Evolutionary conservation across 1,140 invertebrate species (phyloP), one percentile per base, ranked within the genome.

Genomic region (Orchesella cincta): DNA sequence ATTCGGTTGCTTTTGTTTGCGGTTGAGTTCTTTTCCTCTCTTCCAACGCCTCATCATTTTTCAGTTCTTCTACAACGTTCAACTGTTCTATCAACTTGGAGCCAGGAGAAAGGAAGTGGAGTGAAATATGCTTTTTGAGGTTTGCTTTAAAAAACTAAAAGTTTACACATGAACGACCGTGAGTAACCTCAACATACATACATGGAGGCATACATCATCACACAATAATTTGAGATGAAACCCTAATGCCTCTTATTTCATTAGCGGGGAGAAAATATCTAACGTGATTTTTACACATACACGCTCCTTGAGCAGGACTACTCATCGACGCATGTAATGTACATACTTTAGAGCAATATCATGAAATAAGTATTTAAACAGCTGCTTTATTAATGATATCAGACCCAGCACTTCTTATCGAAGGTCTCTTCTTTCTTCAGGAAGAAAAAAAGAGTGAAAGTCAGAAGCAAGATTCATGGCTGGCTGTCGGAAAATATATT

Each of bases 1-100:
- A 57, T 57, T 57, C 52, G 52, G 52, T 57, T 57, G 52, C 8
- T 57, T 57, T 57, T 57, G 52, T 57, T 57, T 57, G 52, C 8
- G 52, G 52, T 57, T 57, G 8, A n/a, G 52, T 8, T 12, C 14
- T 26, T 3, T n/a, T 26, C 52, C 3, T 57, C 52, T 8, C 23
- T 57, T 57, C 5, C 52, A 14, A 57, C 20, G n/a, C 39, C 8
- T 46, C 39, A 46, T 20, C 39, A 20, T 46, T 8, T 46, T 46
- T 8, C 20, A 46, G 39, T 46, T 20, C 39, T 46, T 46, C 20
- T 20, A 20, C 39, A 46, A 20, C 20, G 8, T 46, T 12, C 8
- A 46, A 46, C 20, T 20, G 20, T 46, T 46, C 39, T 20, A 20
- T 46, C 20, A 46, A 46, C 8, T 46, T 8, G 39, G 20, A 46